Evolutionary conservation across 2,797 vertebrate genomes (phyloP).

Genomic region (Pterois miles): DNA sequence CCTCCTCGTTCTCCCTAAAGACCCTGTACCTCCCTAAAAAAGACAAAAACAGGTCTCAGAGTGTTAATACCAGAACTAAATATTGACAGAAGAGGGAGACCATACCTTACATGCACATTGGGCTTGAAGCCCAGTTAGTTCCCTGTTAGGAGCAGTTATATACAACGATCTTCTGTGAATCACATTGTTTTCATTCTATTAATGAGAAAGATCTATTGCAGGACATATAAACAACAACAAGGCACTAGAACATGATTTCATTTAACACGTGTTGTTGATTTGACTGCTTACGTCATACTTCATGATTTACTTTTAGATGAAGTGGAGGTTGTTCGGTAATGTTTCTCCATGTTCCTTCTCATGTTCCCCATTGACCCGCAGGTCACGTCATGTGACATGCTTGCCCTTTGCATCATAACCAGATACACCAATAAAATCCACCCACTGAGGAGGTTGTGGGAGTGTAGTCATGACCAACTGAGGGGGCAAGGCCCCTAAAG

Average conservation of each 20-base stretch:
- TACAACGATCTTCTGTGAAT: slow-evolving; percentile 7
- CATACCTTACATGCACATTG: neutral
- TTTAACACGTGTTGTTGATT: slow-evolving; percentile 18
- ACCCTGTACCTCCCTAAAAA: no score
- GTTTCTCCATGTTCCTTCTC: neutral
- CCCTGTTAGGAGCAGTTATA: neutral
- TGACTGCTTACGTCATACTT: neutral
- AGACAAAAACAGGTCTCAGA: no score
- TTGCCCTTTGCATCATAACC: slow-evolving; percentile 46
- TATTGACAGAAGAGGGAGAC: neutral
- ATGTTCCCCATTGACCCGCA: neutral
- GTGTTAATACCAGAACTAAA: neutral
- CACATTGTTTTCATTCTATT: neutral
- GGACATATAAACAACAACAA: neutral
- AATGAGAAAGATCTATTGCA: neutral
- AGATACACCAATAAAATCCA: slow-evolving; percentile 36
- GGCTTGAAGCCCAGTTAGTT: neutral
- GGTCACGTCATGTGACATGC: slow-evolving; percentile 27
- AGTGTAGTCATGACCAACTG: slow-evolving; percentile 18
- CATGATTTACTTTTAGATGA: neutral
- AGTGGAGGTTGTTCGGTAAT: neutral
- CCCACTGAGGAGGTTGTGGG: slow-evolving; percentile 4
- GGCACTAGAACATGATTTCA: slow-evolving; percentile 23
- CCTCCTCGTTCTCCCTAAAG: no score
- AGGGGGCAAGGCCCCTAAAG: slow-evolving; percentile 10